phyloP scores from a whole-genome alignment of 1,140 invertebrate genomes.

The Popillia japonica region DNA sequence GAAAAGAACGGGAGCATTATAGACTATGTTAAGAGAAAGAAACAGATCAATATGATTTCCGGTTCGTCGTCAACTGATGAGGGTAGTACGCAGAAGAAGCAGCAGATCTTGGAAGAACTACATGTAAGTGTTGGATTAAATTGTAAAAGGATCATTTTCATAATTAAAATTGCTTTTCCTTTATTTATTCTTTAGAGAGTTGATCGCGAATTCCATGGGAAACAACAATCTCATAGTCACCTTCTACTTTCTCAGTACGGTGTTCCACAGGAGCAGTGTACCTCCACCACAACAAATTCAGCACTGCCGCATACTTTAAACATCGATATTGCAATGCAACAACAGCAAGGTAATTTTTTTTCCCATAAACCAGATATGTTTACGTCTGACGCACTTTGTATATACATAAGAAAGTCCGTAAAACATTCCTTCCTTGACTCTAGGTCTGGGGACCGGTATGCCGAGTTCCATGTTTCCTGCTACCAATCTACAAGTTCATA shows the following conservation, averaged over 20 bases:
- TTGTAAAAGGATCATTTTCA: background rate
- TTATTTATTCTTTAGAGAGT: slow-evolving; percentile 66
- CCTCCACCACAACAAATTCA: slow-evolving; percentile 53
- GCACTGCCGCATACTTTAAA: slow-evolving; percentile 55
- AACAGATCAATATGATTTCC: slow-evolving; percentile 48
- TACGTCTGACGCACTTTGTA: no score
- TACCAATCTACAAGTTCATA: slow-evolving; percentile 53
- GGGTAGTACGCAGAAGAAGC: slow-evolving; percentile 76
- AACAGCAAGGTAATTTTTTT: slow-evolving; percentile 52
- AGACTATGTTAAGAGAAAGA: slow-evolving; percentile 59
- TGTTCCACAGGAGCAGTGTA: slow-evolving; percentile 54
- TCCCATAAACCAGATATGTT: no score
- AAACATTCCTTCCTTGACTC: no score
- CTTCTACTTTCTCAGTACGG: slow-evolving; percentile 59
- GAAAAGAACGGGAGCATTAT: slow-evolving; percentile 56
- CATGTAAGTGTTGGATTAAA: slow-evolving; percentile 64
- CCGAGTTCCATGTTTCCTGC: slow-evolving; percentile 50
- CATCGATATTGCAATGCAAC: slow-evolving; percentile 57
- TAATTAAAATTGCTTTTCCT: slow-evolving; percentile 38
- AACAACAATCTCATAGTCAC: slow-evolving; percentile 60
- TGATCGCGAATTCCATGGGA: slow-evolving; percentile 77
- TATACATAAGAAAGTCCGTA: no score
- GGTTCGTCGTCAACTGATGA: slow-evolving; percentile 65
- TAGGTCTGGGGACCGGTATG: slow-evolving; percentile 50
- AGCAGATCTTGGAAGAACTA: slow-evolving; percentile 81